Conservation (phyloP, 2,113 vertebrate species). For the Tenebrosternarchus preto region DNA sequence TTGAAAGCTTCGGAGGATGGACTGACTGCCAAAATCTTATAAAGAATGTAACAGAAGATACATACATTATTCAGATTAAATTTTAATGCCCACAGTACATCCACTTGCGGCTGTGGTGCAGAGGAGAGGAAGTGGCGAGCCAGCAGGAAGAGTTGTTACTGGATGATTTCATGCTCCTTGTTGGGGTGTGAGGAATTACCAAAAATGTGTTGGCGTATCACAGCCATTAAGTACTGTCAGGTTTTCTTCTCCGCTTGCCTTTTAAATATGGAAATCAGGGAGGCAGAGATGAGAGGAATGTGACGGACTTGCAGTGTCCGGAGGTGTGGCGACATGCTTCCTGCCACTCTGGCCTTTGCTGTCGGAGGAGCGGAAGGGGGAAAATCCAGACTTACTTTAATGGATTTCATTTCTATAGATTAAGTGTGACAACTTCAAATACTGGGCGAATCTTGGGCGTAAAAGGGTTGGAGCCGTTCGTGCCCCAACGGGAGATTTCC, state of each 20-base stretch:
- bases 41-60: constrained; percentile 75
- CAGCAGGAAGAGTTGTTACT: constrained; percentile 59
- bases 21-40: constrained; percentile 71
- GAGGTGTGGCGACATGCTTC: constrained; percentile 61
- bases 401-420: constrained; percentile 63
- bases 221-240: constrained; percentile 53
- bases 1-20: constrained; percentile 73
- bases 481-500: constrained; percentile 65
- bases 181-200: constrained; percentile 42
- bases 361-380: constrained; percentile 23
- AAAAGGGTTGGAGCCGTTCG: constrained; percentile 58
- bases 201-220: constrained; percentile 41
- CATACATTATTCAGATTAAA: constrained; percentile 75
- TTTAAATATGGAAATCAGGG: constrained; percentile 58
- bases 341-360: constrained; percentile 55
- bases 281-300: constrained; percentile 42
- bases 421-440: constrained; percentile 71
- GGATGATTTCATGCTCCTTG: constrained; percentile 60
- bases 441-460: constrained; percentile 54
- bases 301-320: constrained; percentile 49
- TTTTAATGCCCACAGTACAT: constrained; percentile 64
- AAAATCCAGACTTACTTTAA: constrained; percentile 58
- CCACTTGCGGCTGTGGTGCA: constrained; percentile 33
- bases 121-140: constrained; percentile 43
- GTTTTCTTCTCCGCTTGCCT: constrained; percentile 51